phyloP scores from a whole-genome alignment of 2,113 vertebrate species.

The Toxotes jaculatrix region DNA sequence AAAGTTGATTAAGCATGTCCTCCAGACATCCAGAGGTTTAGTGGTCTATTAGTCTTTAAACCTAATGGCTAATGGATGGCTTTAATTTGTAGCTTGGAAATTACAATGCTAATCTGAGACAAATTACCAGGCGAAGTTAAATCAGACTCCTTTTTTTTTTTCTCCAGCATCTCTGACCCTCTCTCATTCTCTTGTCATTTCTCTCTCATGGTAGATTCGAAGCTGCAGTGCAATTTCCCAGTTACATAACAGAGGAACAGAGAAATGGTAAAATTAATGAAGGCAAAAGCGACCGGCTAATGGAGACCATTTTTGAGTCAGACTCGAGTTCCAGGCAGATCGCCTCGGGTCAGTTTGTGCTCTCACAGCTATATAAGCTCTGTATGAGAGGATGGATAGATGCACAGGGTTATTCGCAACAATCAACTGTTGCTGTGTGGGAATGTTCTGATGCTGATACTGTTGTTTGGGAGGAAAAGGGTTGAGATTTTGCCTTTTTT shows the following conservation, averaged over 20 bases:
- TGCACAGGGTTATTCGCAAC: constrained; percentile 23
- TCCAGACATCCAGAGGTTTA: constrained; percentile 48
- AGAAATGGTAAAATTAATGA: constrained; percentile 71
- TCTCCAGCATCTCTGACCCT: neutral
- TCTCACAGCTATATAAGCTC: constrained; percentile 32
- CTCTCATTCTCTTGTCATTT: constrained; percentile 30
- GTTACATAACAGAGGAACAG: constrained; percentile 62
- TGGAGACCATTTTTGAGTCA: constrained; percentile 66
- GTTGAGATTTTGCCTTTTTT: neutral
- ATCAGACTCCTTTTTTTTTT: constrained; percentile 16
- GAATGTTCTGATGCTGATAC: neutral
- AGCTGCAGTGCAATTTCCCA: constrained; percentile 52
- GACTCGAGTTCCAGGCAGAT: constrained; percentile 39
- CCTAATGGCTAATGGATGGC: constrained; percentile 55
- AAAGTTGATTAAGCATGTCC: constrained; percentile 42
- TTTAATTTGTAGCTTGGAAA: constrained; percentile 64
- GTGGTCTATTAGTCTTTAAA: constrained; percentile 42
- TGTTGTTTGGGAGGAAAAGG: constrained; percentile 19
- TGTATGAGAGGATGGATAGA: constrained; percentile 28
- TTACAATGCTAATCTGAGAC: constrained; percentile 68
- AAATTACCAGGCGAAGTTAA: constrained; percentile 61
- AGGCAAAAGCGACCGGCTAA: constrained; percentile 65
- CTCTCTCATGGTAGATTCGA: constrained; percentile 43
- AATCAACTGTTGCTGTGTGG: constrained; percentile 29
- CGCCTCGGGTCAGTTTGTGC: constrained; percentile 45